phyloP scores from a whole-genome alignment of 2,797 vertebrate genomes.

The Tachyglossus aculeatus region DNA sequence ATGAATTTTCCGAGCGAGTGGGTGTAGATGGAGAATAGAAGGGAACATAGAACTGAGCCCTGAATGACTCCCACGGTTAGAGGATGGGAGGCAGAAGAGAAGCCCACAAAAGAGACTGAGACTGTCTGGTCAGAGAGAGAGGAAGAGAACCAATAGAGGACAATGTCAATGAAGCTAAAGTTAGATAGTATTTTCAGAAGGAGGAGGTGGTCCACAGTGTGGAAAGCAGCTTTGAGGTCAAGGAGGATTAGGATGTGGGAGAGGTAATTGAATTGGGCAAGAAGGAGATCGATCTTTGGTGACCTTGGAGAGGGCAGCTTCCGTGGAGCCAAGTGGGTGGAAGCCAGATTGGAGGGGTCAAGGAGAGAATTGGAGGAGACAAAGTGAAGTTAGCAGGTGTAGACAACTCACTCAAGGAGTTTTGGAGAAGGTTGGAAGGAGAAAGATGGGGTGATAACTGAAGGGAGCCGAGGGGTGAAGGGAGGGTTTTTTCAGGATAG shows the following conservation, averaged over 20 bases:
- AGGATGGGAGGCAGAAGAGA: no score
- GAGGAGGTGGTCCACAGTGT: background rate
- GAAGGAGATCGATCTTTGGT: background rate
- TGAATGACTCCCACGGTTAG: no score
- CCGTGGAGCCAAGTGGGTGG: background rate
- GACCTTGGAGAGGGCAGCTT: background rate
- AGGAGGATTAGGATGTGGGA: background rate
- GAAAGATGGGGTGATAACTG: background rate
- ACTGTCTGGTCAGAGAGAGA: background rate
- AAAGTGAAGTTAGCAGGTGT: background rate
- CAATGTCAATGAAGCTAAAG: background rate
- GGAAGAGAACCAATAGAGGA: background rate
- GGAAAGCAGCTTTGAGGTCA: background rate
- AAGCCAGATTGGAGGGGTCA: background rate
- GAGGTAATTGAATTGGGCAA: background rate
- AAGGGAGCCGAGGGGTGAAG: background rate
- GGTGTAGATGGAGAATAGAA: no score
- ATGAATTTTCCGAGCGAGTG: no score
- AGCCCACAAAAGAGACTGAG: background rate
- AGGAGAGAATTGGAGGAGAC: background rate
- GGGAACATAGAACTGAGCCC: no score
- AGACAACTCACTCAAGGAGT: background rate
- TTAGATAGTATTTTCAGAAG: background rate
- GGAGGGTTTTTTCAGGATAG: no score
- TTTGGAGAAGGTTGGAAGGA: background rate